phyloP scores from a whole-genome alignment of 2,888 invertebrate species.

The Megamerina dolium region DNA sequence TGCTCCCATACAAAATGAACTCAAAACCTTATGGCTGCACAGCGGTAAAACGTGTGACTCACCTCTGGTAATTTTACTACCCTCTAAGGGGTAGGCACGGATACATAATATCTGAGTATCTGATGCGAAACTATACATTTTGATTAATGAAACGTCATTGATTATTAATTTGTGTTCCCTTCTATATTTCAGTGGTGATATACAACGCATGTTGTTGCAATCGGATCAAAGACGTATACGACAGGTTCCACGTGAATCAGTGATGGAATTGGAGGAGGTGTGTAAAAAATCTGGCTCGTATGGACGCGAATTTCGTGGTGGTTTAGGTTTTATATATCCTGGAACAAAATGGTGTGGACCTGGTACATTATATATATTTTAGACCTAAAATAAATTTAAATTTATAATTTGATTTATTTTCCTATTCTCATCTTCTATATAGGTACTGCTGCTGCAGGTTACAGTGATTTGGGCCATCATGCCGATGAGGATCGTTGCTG shows the following conservation, averaged over 20 bases:
- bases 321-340: constrained; percentile 56
- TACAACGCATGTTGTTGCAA: constrained; percentile 56
- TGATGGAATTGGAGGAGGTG: constrained; percentile 55
- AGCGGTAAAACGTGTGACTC: too few species aligned
- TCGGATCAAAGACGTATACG: constrained; percentile 55
- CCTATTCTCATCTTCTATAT: neutral
- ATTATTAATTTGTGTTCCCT: too few species aligned
- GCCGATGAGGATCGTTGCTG: constrained; percentile 65
- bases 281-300: constrained; percentile 50
- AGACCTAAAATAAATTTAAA: neutral
- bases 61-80: too few species aligned
- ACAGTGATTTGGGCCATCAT: constrained; percentile 61
- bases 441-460: constrained; percentile 58
- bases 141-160: too few species aligned
- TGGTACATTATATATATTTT: constrained; percentile 41
- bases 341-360: constrained; percentile 78
- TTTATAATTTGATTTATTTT: constrained; percentile 1
- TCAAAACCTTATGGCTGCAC: too few species aligned
- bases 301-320: constrained; percentile 46
- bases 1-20: too few species aligned
- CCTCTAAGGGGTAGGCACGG: too few species aligned
- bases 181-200: constrained; percentile 50
- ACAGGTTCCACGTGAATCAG: constrained; percentile 58
- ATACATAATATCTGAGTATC: too few species aligned
- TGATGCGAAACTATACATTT: too few species aligned